Conservation (phyloP, 1,140 invertebrate species). For the Sitobion miscanthi region DNA sequence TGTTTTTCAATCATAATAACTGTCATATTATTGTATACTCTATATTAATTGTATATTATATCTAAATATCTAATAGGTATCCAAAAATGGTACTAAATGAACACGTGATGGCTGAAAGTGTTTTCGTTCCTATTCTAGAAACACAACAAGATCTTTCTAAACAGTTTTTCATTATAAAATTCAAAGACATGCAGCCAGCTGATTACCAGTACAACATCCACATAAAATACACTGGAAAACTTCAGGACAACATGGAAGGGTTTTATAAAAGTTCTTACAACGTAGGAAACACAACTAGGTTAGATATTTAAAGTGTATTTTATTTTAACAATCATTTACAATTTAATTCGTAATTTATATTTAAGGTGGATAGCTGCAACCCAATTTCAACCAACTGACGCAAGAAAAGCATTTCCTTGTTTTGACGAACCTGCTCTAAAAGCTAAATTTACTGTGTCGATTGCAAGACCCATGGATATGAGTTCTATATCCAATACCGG, state of each 20-base stretch:
- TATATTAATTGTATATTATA: neutral
- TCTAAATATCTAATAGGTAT: slow-evolving; percentile 57
- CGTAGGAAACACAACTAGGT: slow-evolving; percentile 74
- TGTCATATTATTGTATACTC: neutral
- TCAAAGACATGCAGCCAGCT: slow-evolving; percentile 67
- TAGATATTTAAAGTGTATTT: slow-evolving; percentile 55
- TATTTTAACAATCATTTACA: neutral
- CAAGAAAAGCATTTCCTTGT: slow-evolving; percentile 77
- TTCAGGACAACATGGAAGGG: slow-evolving; percentile 80
- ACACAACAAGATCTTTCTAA: slow-evolving; percentile 69
- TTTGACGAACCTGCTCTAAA: slow-evolving; percentile 82
- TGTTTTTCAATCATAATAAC: neutral
- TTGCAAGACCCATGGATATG: slow-evolving; percentile 60
- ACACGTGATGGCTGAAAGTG: slow-evolving; percentile 3
- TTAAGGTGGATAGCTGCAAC: slow-evolving; percentile 68
- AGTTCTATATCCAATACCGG: slow-evolving; percentile 60
- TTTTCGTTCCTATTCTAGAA: slow-evolving; percentile 54
- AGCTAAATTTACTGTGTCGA: slow-evolving; percentile 67
- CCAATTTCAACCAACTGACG: slow-evolving; percentile 76
- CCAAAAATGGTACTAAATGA: slow-evolving; percentile 60
- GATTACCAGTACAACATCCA: slow-evolving; percentile 72
- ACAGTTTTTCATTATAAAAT: slow-evolving; percentile 77
- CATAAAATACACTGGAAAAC: slow-evolving; percentile 73
- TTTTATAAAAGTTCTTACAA: slow-evolving; percentile 88
- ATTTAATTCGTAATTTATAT: neutral